A percentile compares a stretch with the other conserved stretches of the same genome.
Evolutionary conservation across 2,888 invertebrate species (phyloP).

Genomic region (Eledone cirrhosa): DNA sequence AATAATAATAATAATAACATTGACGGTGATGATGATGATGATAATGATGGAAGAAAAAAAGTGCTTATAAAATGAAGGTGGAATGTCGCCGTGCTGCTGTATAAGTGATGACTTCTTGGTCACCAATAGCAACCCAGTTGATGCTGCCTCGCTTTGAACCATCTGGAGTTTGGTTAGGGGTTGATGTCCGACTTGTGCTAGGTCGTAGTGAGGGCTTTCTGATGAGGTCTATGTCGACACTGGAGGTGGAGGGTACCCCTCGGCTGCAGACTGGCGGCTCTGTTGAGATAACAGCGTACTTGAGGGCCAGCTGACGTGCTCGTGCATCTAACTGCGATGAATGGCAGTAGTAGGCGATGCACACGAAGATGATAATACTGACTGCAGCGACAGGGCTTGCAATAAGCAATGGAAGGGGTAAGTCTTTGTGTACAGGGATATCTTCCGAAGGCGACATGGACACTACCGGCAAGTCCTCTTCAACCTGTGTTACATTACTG

Average conservation of each 20-base stretch:
- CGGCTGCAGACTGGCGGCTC: slow-evolving; percentile 32
- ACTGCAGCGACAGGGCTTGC: slow-evolving; percentile 57
- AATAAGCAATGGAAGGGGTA: slow-evolving; percentile 53
- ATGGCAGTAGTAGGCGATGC: slow-evolving; percentile 55
- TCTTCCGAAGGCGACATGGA: slow-evolving; percentile 4
- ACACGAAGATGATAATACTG: slow-evolving; percentile 55
- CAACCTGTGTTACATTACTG: neutral
- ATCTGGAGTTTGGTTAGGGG: slow-evolving; percentile 32
- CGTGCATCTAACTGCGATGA: slow-evolving; percentile 52
- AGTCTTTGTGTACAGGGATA: slow-evolving; percentile 37
- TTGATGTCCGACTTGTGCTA: slow-evolving; percentile 30
- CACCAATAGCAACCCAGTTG: slow-evolving; percentile 42
- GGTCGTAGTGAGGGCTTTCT: slow-evolving; percentile 25
- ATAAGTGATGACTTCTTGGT: slow-evolving; percentile 52
- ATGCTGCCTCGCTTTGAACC: slow-evolving; percentile 36
- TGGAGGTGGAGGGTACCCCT: slow-evolving; percentile 1
- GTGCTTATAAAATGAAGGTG: slow-evolving; percentile 50
- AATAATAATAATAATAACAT: too few species aligned
- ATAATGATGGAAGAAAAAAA: too few species aligned
- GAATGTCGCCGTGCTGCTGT: slow-evolving; percentile 55
- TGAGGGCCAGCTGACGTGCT: slow-evolving; percentile 51
- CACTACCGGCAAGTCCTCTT: neutral
- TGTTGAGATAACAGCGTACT: slow-evolving; percentile 45
- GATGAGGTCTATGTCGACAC: slow-evolving; percentile 23
- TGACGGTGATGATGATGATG: too few species aligned